Base-by-base conservation (phyloP, 2,888 invertebrate genomes). In the Agonopterix alstromeriana region DNA sequence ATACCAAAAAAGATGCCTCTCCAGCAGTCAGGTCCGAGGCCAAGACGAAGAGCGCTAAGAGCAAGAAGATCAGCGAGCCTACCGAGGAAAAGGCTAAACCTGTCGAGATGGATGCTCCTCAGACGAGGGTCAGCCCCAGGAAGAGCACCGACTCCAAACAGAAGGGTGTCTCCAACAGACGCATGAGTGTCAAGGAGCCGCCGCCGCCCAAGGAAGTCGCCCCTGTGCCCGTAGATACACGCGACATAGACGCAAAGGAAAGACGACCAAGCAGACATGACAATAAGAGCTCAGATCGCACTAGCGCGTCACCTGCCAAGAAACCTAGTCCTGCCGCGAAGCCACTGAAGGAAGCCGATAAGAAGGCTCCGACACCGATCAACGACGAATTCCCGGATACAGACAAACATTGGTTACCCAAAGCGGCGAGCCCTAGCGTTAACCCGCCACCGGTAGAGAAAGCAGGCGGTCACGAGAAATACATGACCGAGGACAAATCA, bases 401-500 rank as follows among this genome's bases (percentile, higher is more conserved):
- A 53, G 82, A 82, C 48, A 83, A 86, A 57, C 76, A 77, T 55
- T 88, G 87, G 87, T 53, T 82, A 45, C 73, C 82, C 9, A 82
- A 84, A 60, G 77, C 78, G 17, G 74, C 76, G 5, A 88, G 86
- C 53, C 87, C 88, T 10, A 70, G 73, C 38, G 63, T 71, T 36
- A 71, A 77, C 49, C 84, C 79, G n/a, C 82, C 86, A 10, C 77
- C 80, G 12, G 79, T 86, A 7, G 88, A 87, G 55, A 85, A 81
- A 57, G 73, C 76, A 1, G 84, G 81, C 3, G 82, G 68, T 36
- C 78, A 87, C 54, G 83, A 82, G 48, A 89, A 88, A 62, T 86
- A 89, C 53, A 86, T 89, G 77, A 82, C 84, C 11, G 88, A 88
- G 60, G 83, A 88, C 55, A 84, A 85, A 58, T 77, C 77, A 27